Percentiles rank a stretch among this genome's conserved stretches.
Evolutionary conservation across 2,113 vertebrate species (phyloP).

Genomic region (Butorides virescens): DNA sequence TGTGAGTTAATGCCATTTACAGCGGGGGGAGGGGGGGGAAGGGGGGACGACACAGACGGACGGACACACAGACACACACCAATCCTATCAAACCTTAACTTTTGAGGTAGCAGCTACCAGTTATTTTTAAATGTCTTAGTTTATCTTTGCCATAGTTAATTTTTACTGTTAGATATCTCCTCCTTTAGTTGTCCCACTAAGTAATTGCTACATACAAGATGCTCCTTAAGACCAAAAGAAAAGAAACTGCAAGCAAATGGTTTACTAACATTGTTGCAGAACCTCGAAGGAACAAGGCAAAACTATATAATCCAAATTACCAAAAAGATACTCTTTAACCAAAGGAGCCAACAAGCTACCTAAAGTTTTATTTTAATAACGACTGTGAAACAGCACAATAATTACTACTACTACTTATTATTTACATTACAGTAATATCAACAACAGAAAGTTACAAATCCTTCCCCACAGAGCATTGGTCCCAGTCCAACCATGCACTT

Average conservation of each 20-base stretch:
- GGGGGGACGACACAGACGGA: not conserved
- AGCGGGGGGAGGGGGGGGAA: fast-evolving
- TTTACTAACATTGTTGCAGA: not conserved
- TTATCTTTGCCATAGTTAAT: not conserved
- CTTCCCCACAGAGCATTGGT: not conserved
- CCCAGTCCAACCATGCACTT: not conserved
- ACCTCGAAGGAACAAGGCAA: not conserved
- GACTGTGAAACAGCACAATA: not conserved
- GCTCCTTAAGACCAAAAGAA: not conserved
- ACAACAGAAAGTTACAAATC: not conserved
- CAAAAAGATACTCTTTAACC: not conserved
- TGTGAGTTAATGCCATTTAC: not conserved
- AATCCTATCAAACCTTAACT: not conserved
- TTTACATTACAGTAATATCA: not conserved
- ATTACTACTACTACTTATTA: not conserved
- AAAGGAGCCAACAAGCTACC: not conserved
- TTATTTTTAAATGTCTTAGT: not conserved
- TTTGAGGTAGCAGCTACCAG: not conserved
- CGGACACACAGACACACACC: too few species aligned
- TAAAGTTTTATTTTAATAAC: not conserved
- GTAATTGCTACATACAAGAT: not conserved
- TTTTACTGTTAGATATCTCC: not conserved
- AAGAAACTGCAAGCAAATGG: not conserved
- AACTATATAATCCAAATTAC: not conserved
- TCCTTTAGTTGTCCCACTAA: not conserved